Conservation (phyloP, 2,888 invertebrate species). For the Arrhopalites spinosus region DNA sequence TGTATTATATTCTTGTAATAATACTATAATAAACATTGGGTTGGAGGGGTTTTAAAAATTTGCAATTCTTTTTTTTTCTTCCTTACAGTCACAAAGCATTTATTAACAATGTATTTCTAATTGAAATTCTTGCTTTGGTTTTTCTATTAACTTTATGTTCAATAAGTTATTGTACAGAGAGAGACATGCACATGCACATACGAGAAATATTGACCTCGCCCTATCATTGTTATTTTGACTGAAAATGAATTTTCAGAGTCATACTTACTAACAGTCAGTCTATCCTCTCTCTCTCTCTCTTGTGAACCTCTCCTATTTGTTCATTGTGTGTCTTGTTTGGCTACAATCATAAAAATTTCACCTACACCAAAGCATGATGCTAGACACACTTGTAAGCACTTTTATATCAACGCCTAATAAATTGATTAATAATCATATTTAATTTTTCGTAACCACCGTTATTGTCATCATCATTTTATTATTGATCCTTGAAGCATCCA, state of each 20-base stretch:
- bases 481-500: too few relatives aligned
- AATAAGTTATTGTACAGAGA: neutral
- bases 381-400: neutral
- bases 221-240: neutral
- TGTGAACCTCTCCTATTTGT: too few relatives aligned
- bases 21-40: too few relatives aligned
- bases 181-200: neutral
- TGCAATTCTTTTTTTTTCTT: neutral
- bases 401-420: too few relatives aligned
- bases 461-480: too few relatives aligned
- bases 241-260: neutral
- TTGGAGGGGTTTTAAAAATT: neutral
- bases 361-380: neutral
- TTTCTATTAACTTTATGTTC: neutral
- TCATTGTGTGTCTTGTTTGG: too few relatives aligned
- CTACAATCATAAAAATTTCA: too few relatives aligned
- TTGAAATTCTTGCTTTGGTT: neutral
- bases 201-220: neutral
- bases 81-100: constrained; percentile 5
- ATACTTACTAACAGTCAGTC: too few relatives aligned
- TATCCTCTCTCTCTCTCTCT: neutral
- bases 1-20: too few relatives aligned
- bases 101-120: constrained; percentile 12
- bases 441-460: too few relatives aligned
- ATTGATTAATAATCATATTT: too few relatives aligned